These are phyloP conservation scores for Sceliomorpha sp. DNA, from an alignment of 2,888 invertebrate genomes.

Conservation along the genomic window DNA sequence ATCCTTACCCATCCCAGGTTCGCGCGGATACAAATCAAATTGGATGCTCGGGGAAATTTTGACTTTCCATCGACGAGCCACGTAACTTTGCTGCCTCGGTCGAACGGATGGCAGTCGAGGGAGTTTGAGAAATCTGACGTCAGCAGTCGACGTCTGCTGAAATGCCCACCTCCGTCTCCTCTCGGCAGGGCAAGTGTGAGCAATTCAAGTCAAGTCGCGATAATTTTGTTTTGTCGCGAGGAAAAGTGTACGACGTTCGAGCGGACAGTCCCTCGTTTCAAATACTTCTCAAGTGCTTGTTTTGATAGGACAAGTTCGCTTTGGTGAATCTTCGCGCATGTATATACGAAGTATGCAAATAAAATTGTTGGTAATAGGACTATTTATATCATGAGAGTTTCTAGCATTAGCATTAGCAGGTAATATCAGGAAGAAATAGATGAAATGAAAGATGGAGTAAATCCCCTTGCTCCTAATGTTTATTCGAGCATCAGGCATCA, in stretches of 20 bases:
- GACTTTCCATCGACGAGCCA: constrained; percentile 57
- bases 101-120: constrained; percentile 26
- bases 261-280: background rate
- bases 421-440: too few species aligned
- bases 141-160: constrained; percentile 42
- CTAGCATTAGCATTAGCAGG: too few species aligned
- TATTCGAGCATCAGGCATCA: too few species aligned
- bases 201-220: constrained; percentile 26
- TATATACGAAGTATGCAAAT: too few species aligned
- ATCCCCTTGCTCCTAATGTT: too few species aligned
- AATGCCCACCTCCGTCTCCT: constrained; percentile 8
- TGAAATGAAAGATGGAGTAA: too few species aligned
- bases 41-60: constrained; percentile 64
- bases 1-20: constrained; percentile 42
- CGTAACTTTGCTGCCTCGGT: constrained; percentile 30
- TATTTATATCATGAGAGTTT: too few species aligned
- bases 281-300: constrained; percentile 23
- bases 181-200: constrained; percentile 15
- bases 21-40: constrained; percentile 70
- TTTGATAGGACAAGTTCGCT: background rate
- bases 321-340: background rate
- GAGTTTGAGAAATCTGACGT: constrained; percentile 52
- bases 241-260: constrained; percentile 19
- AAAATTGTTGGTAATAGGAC: too few species aligned
- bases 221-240: constrained; percentile 33